phyloP scores from a whole-genome alignment of 2,797 vertebrate species.

The Diplodus sargus region DNA sequence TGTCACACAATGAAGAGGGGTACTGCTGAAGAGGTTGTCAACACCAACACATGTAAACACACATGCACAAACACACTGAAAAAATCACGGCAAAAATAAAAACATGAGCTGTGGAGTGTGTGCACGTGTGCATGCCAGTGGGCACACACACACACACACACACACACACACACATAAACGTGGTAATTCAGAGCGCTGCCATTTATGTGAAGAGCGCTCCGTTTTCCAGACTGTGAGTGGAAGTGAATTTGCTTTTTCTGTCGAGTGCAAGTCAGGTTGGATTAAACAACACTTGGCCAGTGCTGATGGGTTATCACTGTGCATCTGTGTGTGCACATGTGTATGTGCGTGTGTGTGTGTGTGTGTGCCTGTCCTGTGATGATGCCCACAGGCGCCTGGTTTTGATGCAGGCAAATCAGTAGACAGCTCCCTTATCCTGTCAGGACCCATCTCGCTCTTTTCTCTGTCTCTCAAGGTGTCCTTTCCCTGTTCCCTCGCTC shows the following conservation, averaged over 20 bases:
- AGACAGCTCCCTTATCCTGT: slow-evolving; percentile 76
- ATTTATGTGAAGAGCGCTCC: slow-evolving; percentile 85
- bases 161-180: slow-evolving; percentile 45
- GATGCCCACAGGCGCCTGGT: slow-evolving; percentile 75
- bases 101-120: slow-evolving; percentile 65
- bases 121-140: slow-evolving; percentile 48
- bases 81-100: slow-evolving; percentile 77
- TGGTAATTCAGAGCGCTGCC: slow-evolving; percentile 80
- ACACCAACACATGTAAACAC: slow-evolving; percentile 80
- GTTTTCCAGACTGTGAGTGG: slow-evolving; percentile 84
- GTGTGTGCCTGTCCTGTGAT: slow-evolving; percentile 51
- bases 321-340: slow-evolving; percentile 64
- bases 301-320: slow-evolving; percentile 82
- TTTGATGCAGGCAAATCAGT: slow-evolving; percentile 77
- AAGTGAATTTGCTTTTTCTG: slow-evolving; percentile 87
- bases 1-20: slow-evolving; percentile 81
- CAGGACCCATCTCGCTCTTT: slow-evolving; percentile 75
- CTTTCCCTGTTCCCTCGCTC: slow-evolving; percentile 60
- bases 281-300: slow-evolving; percentile 85
- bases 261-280: slow-evolving; percentile 85
- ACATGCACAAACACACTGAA: slow-evolving; percentile 59
- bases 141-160: slow-evolving; percentile 40
- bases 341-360: slow-evolving; percentile 60
- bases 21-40: slow-evolving; percentile 82
- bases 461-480: slow-evolving; percentile 73